A percentile compares a stretch with the other conserved stretches of the same genome.
These are phyloP conservation scores for Cacatua alba DNA, from an alignment of 2,113 vertebrate species.

Conservation along the genomic window DNA sequence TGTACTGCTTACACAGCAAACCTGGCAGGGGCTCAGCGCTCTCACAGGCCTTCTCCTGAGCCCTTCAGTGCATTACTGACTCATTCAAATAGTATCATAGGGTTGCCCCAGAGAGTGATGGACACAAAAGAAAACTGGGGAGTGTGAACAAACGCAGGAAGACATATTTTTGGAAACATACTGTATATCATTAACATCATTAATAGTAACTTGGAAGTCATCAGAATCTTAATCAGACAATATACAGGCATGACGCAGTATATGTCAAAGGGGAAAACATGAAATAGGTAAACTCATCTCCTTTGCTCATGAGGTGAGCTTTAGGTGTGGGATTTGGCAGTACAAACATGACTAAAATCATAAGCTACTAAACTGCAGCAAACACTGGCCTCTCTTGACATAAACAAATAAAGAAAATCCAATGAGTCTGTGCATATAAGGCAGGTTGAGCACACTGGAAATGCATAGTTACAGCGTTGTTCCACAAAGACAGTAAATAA, in stretches of 20 bases:
- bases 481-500: not conserved
- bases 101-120: not conserved
- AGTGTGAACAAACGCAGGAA: not conserved
- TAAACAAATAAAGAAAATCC: not conserved
- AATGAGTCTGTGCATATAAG: not conserved
- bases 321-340: not conserved
- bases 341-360: not conserved
- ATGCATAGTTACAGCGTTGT: not conserved
- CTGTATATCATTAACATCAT: not conserved
- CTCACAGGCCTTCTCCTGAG: not conserved
- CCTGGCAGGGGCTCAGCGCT: not conserved
- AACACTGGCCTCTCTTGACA: not conserved
- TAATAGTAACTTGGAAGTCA: not conserved
- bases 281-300: not conserved
- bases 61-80: not conserved
- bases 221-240: not conserved
- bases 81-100: not conserved
- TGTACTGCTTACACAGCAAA: not conserved
- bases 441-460: not conserved
- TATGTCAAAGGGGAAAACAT: not conserved
- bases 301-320: not conserved
- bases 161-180: not conserved
- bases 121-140: not conserved
- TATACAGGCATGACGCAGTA: fast-evolving
- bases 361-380: not conserved